Evolutionary conservation across 2,888 invertebrate species (phyloP), one percentile per base, ranked within the genome.

Genomic region (Rhagonycha lutea): DNA sequence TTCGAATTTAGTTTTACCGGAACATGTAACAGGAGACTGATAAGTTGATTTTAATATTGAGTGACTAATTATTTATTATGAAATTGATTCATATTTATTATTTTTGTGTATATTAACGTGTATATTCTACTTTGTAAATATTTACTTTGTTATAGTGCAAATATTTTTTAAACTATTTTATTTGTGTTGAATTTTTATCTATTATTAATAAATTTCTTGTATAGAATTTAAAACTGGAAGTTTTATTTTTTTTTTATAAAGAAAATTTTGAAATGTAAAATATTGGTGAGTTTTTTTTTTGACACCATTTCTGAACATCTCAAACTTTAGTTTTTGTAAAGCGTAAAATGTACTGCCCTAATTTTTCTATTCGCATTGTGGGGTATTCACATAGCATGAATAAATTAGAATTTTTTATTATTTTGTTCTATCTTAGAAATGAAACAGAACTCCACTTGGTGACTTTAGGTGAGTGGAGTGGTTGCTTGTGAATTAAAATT

Each of bases 11-110:
- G 32, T 67, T 72, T 11, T n/a, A 18, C 29, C 23, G 9, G 18
- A 18, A 14, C 72, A 72, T 61, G 68, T 72, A 68, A 68, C 72
- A 29, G 72, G 68, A 26, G 72, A 72, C 61, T 72, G 29, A 28
- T 32, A 4, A 47, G 18, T 68, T 72, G 61, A 72, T 61, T 14
- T 26, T 47, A 47, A n/a, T 10, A 47, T 47, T n/a, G 7, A n/a
- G 23, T 28, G 32, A 47, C 47, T 29, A 63, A 18, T n/a, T 63
- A 24, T 23, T 8, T 67, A 32, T 26, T 67, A 18, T n/a, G 63
- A 28, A 29, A 24, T n/a, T 32, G 14, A 65, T 24, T 12, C 24
- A 32, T 68, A 72, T 72, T 72, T 72, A 68, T 68, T 68, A 68
- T 68, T 68, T 60, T 72, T 68, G 14, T 65, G 63, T 65, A 65